Evolutionary conservation across 2,797 vertebrate genomes (phyloP).

Genomic region (Cuculus canorus): DNA sequence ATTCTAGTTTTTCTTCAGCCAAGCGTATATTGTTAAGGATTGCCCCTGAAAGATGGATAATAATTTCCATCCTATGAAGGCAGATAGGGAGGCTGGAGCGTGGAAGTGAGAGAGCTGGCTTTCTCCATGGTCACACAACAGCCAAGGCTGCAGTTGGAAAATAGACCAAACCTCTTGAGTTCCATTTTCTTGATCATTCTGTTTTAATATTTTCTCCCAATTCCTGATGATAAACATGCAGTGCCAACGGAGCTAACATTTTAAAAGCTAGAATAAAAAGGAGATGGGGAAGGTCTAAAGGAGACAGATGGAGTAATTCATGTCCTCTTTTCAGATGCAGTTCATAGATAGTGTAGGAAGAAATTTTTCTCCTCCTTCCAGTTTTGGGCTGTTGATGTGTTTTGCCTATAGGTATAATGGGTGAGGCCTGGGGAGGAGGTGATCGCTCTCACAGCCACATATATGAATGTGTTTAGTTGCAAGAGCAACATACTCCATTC

Average conservation of each 20-base stretch:
- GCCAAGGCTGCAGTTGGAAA: background rate
- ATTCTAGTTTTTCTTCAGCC: background rate
- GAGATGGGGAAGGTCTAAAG: background rate
- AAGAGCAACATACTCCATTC: background rate
- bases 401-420: background rate
- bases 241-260: background rate
- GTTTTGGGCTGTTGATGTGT: background rate
- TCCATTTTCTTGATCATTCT: background rate
- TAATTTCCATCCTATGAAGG: background rate
- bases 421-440: background rate
- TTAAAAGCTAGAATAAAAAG: background rate
- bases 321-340: background rate
- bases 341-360: background rate
- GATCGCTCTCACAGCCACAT: rapidly evolving
- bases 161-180: background rate
- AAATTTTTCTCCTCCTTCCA: background rate
- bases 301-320: background rate
- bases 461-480: rapidly evolving
- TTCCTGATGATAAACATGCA: background rate
- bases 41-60: background rate
- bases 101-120: background rate
- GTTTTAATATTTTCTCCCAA: background rate
- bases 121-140: background rate
- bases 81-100: background rate
- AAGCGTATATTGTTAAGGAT: background rate